Percentiles rank a stretch among this genome's conserved stretches.
These are phyloP conservation scores for Hiodon tergisus DNA, from an alignment of 2,113 vertebrate species.

Conservation along the genomic window DNA sequence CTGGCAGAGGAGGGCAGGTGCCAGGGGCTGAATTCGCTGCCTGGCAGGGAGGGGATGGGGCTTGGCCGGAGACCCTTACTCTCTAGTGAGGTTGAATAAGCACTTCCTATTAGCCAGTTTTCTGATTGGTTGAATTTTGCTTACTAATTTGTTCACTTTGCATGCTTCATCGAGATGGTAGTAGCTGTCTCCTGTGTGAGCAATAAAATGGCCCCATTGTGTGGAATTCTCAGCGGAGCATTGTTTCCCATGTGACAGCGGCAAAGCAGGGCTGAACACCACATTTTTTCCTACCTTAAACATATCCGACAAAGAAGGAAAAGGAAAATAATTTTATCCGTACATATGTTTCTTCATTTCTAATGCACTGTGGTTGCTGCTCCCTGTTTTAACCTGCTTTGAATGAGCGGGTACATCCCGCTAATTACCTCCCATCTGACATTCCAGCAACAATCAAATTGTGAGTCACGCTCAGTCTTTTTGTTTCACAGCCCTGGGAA, in stretches of 20 bases:
- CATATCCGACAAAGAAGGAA: not conserved
- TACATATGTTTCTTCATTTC: too few relatives aligned
- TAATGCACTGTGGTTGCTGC: too few relatives aligned
- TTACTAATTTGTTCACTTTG: not conserved
- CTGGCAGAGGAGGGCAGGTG: slow-evolving; percentile 16
- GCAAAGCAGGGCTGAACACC: not conserved
- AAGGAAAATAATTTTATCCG: not conserved
- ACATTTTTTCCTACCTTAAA: not conserved
- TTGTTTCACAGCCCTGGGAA: too few relatives aligned
- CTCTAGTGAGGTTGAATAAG: too few relatives aligned
- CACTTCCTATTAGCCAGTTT: too few relatives aligned
- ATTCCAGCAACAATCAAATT: too few relatives aligned
- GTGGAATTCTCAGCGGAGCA: not conserved
- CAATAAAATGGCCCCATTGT: slow-evolving; percentile 8
- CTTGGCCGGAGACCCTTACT: too few relatives aligned
- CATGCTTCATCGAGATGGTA: not conserved
- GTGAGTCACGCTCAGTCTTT: too few relatives aligned
- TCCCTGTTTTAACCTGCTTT: too few relatives aligned
- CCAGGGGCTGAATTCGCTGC: not conserved
- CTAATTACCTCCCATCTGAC: too few relatives aligned
- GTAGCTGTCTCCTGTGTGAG: not conserved
- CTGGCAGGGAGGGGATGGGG: not conserved
- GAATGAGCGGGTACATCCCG: too few relatives aligned
- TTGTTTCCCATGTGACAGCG: not conserved
- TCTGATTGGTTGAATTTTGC: not conserved